These are phyloP conservation scores for Zapus hudsonius DNA, from an alignment of 2,113 vertebrate species.

Conservation along the genomic window DNA sequence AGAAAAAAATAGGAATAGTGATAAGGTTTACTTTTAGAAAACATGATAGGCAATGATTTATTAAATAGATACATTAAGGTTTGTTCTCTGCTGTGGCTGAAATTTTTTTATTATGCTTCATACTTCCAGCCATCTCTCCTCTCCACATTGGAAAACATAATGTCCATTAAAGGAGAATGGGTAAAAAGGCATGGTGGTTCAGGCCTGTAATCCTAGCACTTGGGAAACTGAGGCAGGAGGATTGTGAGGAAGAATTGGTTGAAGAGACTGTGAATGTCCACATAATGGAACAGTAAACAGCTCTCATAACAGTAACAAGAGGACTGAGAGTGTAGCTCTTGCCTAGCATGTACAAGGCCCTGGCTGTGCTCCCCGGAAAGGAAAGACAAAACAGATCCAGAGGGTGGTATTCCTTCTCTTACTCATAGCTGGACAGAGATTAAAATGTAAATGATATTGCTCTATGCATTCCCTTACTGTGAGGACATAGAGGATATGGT, in stretches of 20 bases:
- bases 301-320: neutral
- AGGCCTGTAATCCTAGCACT: neutral
- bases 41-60: neutral
- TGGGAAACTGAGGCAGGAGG: neutral
- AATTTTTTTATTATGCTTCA: neutral
- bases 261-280: neutral
- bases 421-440: neutral
- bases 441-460: neutral
- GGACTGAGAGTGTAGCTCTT: no score
- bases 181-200: neutral
- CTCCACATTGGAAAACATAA: neutral
- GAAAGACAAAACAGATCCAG: neutral
- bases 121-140: neutral
- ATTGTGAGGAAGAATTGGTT: neutral
- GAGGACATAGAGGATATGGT: neutral
- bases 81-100: neutral
- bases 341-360: neutral
- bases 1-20: neutral
- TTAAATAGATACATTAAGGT: neutral
- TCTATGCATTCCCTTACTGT: neutral
- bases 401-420: neutral
- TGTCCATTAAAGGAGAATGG: neutral
- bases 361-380: no score
- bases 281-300: neutral
- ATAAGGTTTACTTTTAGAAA: neutral